phyloP scores from a whole-genome alignment of 2,888 invertebrate species.

The Campoletis raptor region DNA sequence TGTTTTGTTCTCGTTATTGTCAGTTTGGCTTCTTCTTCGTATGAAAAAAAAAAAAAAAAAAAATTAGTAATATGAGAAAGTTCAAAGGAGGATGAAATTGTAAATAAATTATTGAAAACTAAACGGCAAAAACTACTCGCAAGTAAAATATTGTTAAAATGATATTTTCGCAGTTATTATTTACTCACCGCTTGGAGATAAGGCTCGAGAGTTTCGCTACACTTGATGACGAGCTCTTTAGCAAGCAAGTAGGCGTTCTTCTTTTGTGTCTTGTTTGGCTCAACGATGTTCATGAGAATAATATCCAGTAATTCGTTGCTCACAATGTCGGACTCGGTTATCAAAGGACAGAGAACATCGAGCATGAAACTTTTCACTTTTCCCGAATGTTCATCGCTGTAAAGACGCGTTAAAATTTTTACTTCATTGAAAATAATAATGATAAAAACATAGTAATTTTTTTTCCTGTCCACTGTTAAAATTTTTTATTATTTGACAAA shows the following conservation, averaged over 20 bases:
- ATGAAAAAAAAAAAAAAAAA: background rate
- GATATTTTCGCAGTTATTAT: conserved; percentile 15
- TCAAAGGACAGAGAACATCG: conserved; percentile 97
- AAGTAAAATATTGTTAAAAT: background rate
- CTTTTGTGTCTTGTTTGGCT: conserved; percentile 95
- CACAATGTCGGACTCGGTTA: conserved; percentile 97
- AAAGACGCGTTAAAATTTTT: conserved; percentile 60
- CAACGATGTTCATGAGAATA: conserved; percentile 96
- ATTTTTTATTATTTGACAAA: background rate
- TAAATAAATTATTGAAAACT: background rate
- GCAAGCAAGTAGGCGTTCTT: conserved; percentile 96
- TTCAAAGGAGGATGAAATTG: background rate
- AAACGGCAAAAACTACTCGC: background rate
- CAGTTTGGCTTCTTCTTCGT: background rate
- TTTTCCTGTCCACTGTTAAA: background rate
- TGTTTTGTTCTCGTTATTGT: too few species aligned
- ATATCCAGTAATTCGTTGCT: conserved; percentile 97
- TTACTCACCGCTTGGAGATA: conserved; percentile 95
- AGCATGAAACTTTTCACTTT: conserved; percentile 99
- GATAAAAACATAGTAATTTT: background rate
- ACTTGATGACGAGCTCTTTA: conserved; percentile 96
- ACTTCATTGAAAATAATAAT: background rate
- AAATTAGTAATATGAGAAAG: background rate
- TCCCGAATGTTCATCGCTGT: conserved; percentile 96
- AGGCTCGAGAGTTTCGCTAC: conserved; percentile 96